Evolutionary conservation across 2,888 invertebrate genomes (phyloP).

Genomic region (Plebejus argus): DNA sequence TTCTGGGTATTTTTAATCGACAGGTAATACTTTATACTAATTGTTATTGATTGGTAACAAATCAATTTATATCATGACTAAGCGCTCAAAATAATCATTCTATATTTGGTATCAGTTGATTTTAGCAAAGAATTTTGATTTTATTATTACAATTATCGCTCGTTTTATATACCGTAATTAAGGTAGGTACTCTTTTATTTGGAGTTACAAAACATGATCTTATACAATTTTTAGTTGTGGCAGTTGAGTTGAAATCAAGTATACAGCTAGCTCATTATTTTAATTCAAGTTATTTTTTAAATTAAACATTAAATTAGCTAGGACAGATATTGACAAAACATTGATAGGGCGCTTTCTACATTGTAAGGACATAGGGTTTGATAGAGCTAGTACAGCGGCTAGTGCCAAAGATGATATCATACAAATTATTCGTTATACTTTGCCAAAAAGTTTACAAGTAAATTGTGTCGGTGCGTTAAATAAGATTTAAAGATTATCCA

Average conservation of each 20-base stretch:
- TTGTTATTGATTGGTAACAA: conserved; percentile 24
- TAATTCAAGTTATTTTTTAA: not conserved
- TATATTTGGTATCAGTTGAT: not conserved
- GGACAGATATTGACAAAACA: not conserved
- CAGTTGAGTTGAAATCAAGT: too few species aligned
- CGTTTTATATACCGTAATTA: too few species aligned
- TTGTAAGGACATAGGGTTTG: not conserved
- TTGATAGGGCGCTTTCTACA: not conserved
- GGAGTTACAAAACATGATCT: too few species aligned
- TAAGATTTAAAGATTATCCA: conserved; percentile 6
- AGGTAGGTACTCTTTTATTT: too few species aligned
- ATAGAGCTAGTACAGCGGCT: conserved; percentile 14
- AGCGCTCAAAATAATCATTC: conserved; percentile 7
- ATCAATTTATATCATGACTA: conserved; percentile 15
- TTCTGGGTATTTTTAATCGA: conserved; percentile 41
- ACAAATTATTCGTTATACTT: conserved; percentile 29
- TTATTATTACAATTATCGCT: too few species aligned
- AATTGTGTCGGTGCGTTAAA: not conserved
- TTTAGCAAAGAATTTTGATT: not conserved
- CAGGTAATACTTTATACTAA: conserved; percentile 36
- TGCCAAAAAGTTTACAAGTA: conserved; percentile 30
- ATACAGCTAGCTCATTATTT: not conserved
- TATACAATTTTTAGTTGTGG: too few species aligned
- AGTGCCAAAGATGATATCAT: conserved; percentile 33
- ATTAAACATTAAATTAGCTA: not conserved